Conservation (phyloP, 1,140 invertebrate genomes). For the Polypedilum vanderplanki region DNA sequence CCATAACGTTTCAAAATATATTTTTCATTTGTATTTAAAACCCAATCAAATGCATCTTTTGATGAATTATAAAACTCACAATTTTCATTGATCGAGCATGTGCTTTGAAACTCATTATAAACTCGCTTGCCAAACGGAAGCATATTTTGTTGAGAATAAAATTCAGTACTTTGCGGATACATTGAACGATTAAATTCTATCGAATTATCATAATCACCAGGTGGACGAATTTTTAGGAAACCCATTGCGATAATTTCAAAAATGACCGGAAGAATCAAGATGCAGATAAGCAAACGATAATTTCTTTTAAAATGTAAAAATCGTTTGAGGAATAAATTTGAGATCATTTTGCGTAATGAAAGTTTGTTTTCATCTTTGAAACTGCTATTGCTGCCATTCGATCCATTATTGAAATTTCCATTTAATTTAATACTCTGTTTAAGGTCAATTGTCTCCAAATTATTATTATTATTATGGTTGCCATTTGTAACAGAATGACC, state of each 20-base stretch:
- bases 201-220: conserved; percentile 52
- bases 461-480: conserved; percentile 9
- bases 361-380: conserved; percentile 67
- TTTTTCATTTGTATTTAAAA: conserved; percentile 49
- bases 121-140: conserved; percentile 33
- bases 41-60: conserved; percentile 48
- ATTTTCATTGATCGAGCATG: conserved; percentile 32
- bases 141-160: conserved; percentile 45
- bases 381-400: conserved; percentile 44
- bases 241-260: conserved; percentile 60
- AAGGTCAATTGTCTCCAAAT: conserved; percentile 16
- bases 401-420: conserved; percentile 43
- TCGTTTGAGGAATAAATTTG: conserved; percentile 49
- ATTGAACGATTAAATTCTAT: conserved; percentile 48
- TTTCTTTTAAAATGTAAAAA: conserved; percentile 54
- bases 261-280: conserved; percentile 53
- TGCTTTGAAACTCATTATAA: conserved; percentile 33
- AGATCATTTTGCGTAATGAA: conserved; percentile 41
- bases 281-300: conserved; percentile 52
- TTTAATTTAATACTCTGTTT: background rate
- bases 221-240: conserved; percentile 56
- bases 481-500: background rate
- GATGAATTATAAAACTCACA: conserved; percentile 38
- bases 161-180: conserved; percentile 48
- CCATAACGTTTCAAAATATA: conserved; percentile 55